Conservation (phyloP, 2,113 vertebrate species). For the Ceyx cyanopectus region DNA sequence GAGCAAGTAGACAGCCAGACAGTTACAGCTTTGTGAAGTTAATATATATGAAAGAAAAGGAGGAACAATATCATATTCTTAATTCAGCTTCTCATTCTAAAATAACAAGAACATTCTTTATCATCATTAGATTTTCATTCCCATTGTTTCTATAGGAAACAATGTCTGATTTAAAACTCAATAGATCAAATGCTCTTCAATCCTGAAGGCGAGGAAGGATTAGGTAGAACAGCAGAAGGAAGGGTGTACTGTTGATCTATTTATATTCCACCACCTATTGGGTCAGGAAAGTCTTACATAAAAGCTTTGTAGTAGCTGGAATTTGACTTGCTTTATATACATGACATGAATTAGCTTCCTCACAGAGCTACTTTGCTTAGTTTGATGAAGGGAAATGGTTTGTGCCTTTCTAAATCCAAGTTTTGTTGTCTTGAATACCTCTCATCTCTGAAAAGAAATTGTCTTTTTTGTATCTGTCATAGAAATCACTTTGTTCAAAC, state of each 20-base stretch:
- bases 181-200: conserved; percentile 70
- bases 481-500: background rate
- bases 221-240: conserved; percentile 63
- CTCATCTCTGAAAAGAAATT: background rate
- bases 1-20: background rate
- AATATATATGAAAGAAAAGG: background rate
- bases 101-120: background rate
- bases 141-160: background rate
- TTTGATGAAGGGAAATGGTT: background rate
- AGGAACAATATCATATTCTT: background rate
- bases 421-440: conserved; percentile 6
- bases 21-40: background rate
- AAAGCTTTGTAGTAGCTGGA: conserved; percentile 66
- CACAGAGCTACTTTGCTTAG: conserved; percentile 7
- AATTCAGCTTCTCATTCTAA: background rate
- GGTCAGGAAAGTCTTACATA: conserved; percentile 74
- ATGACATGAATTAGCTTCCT: conserved; percentile 39
- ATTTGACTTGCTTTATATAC: conserved; percentile 48
- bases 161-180: conserved; percentile 46
- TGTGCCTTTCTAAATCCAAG: background rate
- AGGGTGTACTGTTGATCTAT: conserved; percentile 62
- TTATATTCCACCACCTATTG: conserved; percentile 70
- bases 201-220: conserved; percentile 67
- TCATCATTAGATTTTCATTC: background rate
- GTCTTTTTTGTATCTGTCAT: background rate